Evolutionary conservation across 2,113 vertebrate species (phyloP), one percentile per base, ranked within the genome.

Genomic region (Gambusia holbrooki): DNA sequence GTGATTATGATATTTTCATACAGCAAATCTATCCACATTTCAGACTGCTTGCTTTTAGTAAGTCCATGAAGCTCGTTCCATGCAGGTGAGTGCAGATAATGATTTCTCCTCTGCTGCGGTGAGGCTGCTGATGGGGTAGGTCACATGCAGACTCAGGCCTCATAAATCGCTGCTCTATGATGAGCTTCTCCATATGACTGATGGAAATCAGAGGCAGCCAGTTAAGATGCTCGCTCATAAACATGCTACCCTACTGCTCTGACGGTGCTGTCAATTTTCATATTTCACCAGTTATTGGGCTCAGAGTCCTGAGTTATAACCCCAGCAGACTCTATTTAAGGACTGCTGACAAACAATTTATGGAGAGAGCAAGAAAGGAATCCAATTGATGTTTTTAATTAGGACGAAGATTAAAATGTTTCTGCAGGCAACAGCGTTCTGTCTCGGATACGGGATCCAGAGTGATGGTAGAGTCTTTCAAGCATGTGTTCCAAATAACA

Each of bases 141-240:
- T 90, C 90, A 88, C 90, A 87, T 90, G 91, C 84, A 88, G 84
- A 90, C 83, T 90, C 85, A 87, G 85, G 82, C 77, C 89, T 37
- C 88, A 92, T 94, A 93, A 94, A 94, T 93, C 91, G 86, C 62
- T 17, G 76, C 82, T 87, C 72, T 76, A 82, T 89, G 93, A 94
- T 93, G 90, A 92, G 89, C 84, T 88, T 85, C 88, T 86, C 81
- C 64, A 66, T 92, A 90, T 92, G 90, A 93, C 89, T 93, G 92
- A 92, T 90, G 87, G 90, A 92, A 85, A 88, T 79, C 84, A 77
- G 80, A 90, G 86, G 88, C 75, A 37, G 84, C 91, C 92, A 90
- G 88, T 93, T 93, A 93, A 92, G 88, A 82, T 86, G 84, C 88
- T 81, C 84, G 78, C 92, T 91, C 91, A 78, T 95, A 94, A 94